Base-by-base conservation (phyloP, 1,140 invertebrate genomes). In the Neodiprion virginianus region DNA sequence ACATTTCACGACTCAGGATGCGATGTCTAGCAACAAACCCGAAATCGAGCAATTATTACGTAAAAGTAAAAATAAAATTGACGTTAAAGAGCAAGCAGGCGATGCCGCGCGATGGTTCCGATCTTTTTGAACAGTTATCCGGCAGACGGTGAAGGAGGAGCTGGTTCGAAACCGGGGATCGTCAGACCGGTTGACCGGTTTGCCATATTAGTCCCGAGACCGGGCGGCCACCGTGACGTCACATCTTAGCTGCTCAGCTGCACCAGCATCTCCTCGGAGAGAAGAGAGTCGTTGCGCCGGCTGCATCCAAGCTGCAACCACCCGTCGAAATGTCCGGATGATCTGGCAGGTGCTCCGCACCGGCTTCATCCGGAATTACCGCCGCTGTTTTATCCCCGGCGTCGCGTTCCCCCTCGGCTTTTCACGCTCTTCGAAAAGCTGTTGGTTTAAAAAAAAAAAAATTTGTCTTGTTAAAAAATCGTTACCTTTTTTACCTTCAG, bases 191-290 rank as follows among this genome's bases (percentile, higher is more conserved):
- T 61, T 17, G 53, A 61, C 53, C 53, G 53, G 53, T 61, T 61
- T 61, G 53, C 53, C 53, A 61, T 61, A 61, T 61, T 61, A 61
- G 53, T 61, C 53, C 53, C 11, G 53, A 61, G 53, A 61, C 53
- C n/a, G 53, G 53, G 53, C 53, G 53, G 8, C 53, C n/a, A 61
- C 53, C 11, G n/a, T 61, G 53, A 61, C 53, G 53, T 61, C 53
- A 61, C n/a, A 61, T 17, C 53, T 61, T 3, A 61, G 53, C 53
- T 61, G 8, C 53, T 61, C 53, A 61, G 53, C 53, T 61, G 53
- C 53, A 40, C 28, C 28, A 61, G 53, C 53, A 17, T 61, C 53
- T 61, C 53, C 53, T 61, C n/a, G 11, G 53, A 7, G 53, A 61
- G 53, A 61, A 17, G 11, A 40, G 28, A 61, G 53, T 17, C 53